Evolutionary conservation across 2,113 vertebrate genomes (phyloP), one percentile per base, ranked within the genome.

Genomic region (Rhynchomys soricoides): DNA sequence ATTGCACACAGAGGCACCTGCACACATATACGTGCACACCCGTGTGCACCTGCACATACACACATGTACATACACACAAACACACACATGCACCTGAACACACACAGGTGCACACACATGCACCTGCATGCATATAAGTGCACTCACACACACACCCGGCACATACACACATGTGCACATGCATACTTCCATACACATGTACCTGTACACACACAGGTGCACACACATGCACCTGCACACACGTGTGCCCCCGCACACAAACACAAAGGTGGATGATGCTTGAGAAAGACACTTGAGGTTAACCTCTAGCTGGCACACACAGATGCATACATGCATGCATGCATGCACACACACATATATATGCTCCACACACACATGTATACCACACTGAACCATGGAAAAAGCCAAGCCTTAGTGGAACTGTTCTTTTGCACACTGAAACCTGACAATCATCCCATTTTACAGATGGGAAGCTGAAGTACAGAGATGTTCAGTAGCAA

Each of bases 311-410:
- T 15, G 7, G 1, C 29, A 50, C 7, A 50, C 26, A 77, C 16
- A n/a, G n/a, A n/a, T 4, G 4, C 7, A 24, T 5, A 0, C 52
- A 40, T 34, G 7, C 48, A 9, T 21, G 31, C 26, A 16, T n/a
- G n/a, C n/a, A n/a, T n/a, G n/a, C 74, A 77, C 22, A 40, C 52
- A 82, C 17, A 34, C 8, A 2, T 13, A 43, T 15, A 31, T 29
- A 29, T 29, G 29, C 22, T 15, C 81, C 22, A 4, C 5, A 7
- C 37, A 57, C 78, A 57, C 37, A 37, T n/a, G 21, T 22, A 26
- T 31, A 52, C 45, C 62, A 8, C 1, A 13, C 16, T 17, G 29
- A 52, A 24, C 29, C 19, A 8, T 29, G 34, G 17, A 26, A 70
- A 43, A 22, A 68, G 43, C 19, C 40, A 26, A 45, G 29, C 62